phyloP scores from a whole-genome alignment of 2,797 vertebrate genomes.

The Helarctos malayanus region DNA sequence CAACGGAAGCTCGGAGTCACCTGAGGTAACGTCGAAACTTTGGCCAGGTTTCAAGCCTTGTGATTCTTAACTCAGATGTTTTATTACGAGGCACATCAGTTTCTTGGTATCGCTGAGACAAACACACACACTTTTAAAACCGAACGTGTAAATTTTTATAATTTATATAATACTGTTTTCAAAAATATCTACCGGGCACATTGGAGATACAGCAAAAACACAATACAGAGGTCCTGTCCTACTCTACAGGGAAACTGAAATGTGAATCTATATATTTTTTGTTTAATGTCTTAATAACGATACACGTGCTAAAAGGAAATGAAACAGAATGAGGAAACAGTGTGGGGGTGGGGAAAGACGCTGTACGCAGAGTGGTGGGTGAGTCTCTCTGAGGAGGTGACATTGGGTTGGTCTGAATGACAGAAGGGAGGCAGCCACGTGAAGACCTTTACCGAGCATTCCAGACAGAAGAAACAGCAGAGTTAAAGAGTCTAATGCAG shows the following conservation, averaged over 20 bases:
- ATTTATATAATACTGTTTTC: background rate
- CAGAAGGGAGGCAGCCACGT: fast-evolving
- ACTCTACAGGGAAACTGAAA: background rate
- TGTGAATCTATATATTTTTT: background rate
- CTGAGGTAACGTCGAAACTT: fast-evolving
- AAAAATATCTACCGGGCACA: background rate
- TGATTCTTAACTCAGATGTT: background rate
- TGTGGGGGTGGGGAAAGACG: fast-evolving
- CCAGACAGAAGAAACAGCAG: background rate
- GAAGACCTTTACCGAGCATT: background rate
- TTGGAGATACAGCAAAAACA: background rate
- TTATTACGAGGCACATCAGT: background rate
- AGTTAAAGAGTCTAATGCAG: fast-evolving
- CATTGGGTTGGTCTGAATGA: fast-evolving
- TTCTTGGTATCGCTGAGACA: background rate
- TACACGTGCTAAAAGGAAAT: background rate
- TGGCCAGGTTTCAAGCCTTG: background rate
- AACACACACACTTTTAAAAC: background rate
- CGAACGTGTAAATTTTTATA: background rate
- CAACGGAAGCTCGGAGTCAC: background rate
- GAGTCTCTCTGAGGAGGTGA: background rate
- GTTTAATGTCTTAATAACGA: background rate
- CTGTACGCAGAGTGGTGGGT: fast-evolving
- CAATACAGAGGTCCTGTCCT: background rate
- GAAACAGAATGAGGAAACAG: background rate